phyloP scores from a whole-genome alignment of 2,113 vertebrate genomes.

The Dryoscopus gambensis region DNA sequence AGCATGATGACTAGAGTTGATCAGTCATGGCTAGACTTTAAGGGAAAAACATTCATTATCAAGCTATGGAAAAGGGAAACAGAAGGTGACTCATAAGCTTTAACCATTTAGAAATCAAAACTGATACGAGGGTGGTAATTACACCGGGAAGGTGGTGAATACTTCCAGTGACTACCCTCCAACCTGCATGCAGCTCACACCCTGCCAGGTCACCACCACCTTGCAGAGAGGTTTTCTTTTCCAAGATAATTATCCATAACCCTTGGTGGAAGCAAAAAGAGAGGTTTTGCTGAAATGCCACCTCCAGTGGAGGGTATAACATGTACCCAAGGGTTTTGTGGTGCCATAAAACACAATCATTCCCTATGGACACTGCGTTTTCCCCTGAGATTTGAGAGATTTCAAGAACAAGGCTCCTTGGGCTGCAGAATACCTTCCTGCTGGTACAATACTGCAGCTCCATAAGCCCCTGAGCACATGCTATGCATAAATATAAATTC shows the following conservation, averaged over 20 bases:
- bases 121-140: background rate
- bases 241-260: background rate
- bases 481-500: background rate
- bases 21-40: slow-evolving; percentile 1
- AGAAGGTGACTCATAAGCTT: background rate
- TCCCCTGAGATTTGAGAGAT: fast-evolving
- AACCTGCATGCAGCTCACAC: background rate
- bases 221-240: background rate
- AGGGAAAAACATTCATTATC: background rate
- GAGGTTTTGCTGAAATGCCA: background rate
- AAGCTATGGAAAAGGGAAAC: background rate
- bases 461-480: fast-evolving
- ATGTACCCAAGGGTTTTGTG: fast-evolving
- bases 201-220: background rate
- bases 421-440: background rate
- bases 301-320: background rate
- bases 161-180: background rate
- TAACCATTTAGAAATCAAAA: background rate
- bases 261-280: fast-evolving
- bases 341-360: background rate
- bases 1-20: background rate
- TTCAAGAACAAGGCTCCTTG: background rate
- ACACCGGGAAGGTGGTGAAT: background rate
- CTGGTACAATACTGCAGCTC: background rate
- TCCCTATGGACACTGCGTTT: background rate